Percentiles rank a stretch among this genome's conserved stretches.
Evolutionary conservation across 2,797 vertebrate genomes (phyloP).

Genomic region (Enteromius argenteus): DNA sequence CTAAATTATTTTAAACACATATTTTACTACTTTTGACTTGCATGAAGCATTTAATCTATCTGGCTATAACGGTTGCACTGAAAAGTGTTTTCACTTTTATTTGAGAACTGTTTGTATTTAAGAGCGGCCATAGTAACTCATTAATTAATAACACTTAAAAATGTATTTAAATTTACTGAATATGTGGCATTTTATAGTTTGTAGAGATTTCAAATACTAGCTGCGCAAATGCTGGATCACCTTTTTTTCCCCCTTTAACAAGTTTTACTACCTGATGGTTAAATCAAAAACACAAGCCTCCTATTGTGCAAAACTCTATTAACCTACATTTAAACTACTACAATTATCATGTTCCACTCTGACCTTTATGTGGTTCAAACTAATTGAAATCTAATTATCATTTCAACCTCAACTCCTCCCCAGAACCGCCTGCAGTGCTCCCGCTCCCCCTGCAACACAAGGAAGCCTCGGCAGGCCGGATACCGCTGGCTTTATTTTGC

Average conservation of each 20-base stretch:
- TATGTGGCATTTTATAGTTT: not conserved
- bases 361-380: not conserved
- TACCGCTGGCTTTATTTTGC: not conserved
- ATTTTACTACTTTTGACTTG: not conserved
- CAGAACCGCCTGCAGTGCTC: not conserved
- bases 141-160: not conserved
- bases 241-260: not conserved
- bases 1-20: not conserved
- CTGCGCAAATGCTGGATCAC: not conserved
- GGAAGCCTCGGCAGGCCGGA: not conserved
- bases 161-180: not conserved
- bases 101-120: not conserved
- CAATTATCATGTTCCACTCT: slow-evolving; percentile 14
- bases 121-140: not conserved
- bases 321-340: slow-evolving; percentile 9
- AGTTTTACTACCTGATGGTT: not conserved
- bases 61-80: not conserved
- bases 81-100: not conserved
- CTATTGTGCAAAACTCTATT: slow-evolving; percentile 6
- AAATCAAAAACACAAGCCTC: slow-evolving; percentile 19
- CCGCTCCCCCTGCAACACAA: not conserved
- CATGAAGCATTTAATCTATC: not conserved
- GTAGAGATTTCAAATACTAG: not conserved
- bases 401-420: not conserved
- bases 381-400: slow-evolving; percentile 29